These are phyloP conservation scores for Telmatochromis sp. DNA, from an alignment of 2,113 vertebrate species.

Conservation along the genomic window DNA sequence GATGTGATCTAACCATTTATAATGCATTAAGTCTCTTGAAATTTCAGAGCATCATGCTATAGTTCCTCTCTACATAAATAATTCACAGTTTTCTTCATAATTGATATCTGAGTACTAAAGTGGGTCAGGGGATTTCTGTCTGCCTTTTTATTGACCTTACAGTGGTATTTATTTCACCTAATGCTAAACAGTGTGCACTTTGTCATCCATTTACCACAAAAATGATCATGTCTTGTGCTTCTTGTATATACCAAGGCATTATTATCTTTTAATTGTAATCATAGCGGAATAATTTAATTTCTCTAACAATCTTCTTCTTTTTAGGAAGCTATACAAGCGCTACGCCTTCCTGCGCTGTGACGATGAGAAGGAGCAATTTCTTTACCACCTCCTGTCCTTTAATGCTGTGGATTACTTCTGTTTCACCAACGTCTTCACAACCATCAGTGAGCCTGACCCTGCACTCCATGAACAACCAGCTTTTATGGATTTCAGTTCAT, in stretches of 20 bases:
- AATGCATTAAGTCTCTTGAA: conserved; percentile 43
- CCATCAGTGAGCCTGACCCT: conserved; percentile 77
- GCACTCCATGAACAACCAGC: neutral
- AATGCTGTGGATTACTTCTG: conserved; percentile 99
- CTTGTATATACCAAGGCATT: neutral
- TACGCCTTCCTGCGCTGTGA: conserved; percentile 97
- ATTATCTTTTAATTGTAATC: neutral
- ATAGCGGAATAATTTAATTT: neutral
- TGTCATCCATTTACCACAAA: neutral
- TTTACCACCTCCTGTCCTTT: conserved; percentile 97
- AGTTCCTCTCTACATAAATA: conserved; percentile 50
- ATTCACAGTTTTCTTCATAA: conserved; percentile 61
- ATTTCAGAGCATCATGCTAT: conserved; percentile 30
- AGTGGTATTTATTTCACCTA: neutral
- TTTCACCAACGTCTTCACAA: conserved; percentile 98
- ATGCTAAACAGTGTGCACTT: neutral
- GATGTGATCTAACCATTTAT: conserved; percentile 36
- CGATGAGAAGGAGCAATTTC: conserved; percentile 98
- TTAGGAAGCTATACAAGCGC: conserved; percentile 94
- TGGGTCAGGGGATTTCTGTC: conserved; percentile 52
- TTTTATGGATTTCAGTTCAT: neutral
- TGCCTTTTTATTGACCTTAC: conserved; percentile 15
- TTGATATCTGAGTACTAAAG: conserved; percentile 57
- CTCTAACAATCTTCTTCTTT: conserved; percentile 18
- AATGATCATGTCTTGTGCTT: neutral